phyloP scores from a whole-genome alignment of 2,888 invertebrate genomes.

The Caenorhabditis zanzibari region DNA sequence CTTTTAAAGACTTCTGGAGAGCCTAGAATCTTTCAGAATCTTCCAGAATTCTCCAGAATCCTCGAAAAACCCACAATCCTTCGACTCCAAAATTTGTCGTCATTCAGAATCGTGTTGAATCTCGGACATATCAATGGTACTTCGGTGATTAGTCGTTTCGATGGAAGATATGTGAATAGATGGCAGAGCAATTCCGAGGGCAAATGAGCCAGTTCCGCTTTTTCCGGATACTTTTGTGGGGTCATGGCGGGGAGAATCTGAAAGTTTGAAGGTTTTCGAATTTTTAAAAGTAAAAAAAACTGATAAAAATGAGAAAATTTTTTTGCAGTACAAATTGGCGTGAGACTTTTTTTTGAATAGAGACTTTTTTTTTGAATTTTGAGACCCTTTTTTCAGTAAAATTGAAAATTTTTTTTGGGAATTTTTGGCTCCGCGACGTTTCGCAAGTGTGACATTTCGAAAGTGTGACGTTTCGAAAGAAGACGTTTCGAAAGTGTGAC shows the following conservation, averaged over 20 bases:
- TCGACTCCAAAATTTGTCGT: conserved; percentile 65
- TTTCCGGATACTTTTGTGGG: background rate
- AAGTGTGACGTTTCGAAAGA: too few species aligned
- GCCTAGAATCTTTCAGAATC: background rate
- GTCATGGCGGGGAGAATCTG: background rate
- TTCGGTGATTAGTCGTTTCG: conserved; percentile 38
- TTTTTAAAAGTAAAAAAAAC: too few species aligned
- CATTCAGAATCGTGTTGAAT: conserved; percentile 58
- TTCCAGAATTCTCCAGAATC: background rate
- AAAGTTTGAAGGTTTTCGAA: background rate
- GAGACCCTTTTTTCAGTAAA: too few species aligned
- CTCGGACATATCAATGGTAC: conserved; percentile 56
- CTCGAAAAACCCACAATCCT: conserved; percentile 39
- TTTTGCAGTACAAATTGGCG: background rate
- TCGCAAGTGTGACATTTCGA: too few species aligned
- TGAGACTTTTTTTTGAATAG: too few species aligned
- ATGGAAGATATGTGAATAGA: conserved; percentile 46
- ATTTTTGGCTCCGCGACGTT: too few species aligned
- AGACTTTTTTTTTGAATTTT: too few species aligned
- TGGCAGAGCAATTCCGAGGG: conserved; percentile 44
- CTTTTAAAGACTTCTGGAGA: too few species aligned
- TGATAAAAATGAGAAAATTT: background rate
- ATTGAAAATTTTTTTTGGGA: too few species aligned
- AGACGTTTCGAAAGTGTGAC: too few species aligned
- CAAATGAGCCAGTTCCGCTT: conserved; percentile 5